A percentile compares a stretch with the other conserved stretches of the same genome.
phyloP scores from a whole-genome alignment of 2,888 invertebrate species.

The Danaus chrysippus region DNA sequence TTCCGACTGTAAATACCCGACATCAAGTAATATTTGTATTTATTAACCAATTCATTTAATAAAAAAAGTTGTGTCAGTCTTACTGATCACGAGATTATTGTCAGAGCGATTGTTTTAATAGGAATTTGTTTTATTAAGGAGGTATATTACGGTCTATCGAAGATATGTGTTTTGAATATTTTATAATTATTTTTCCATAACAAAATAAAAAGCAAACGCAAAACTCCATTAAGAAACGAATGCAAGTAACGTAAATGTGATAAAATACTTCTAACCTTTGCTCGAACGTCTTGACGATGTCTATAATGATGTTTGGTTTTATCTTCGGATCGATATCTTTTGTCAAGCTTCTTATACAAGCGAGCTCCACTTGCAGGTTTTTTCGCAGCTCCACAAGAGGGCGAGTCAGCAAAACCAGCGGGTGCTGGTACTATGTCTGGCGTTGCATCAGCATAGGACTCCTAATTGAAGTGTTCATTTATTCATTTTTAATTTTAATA shows the following conservation, averaged over 20 bases:
- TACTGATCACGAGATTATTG: too few relatives aligned
- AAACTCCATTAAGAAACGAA: too few relatives aligned
- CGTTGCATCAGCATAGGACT: slow-evolving; percentile 73
- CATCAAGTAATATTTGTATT: too few relatives aligned
- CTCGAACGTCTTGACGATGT: slow-evolving; percentile 85
- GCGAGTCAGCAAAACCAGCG: slow-evolving; percentile 93
- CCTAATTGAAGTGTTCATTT: slow-evolving; percentile 43
- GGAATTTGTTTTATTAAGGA: too few relatives aligned
- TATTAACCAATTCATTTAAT: too few relatives aligned
- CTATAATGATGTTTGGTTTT: slow-evolving; percentile 82
- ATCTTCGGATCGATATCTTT: slow-evolving; percentile 89
- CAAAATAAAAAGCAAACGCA: too few relatives aligned
- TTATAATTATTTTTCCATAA: too few relatives aligned
- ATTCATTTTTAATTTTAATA: too few relatives aligned
- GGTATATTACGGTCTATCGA: too few relatives aligned
- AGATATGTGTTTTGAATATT: too few relatives aligned
- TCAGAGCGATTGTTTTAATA: too few relatives aligned
- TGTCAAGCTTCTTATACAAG: slow-evolving; percentile 88
- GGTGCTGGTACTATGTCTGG: slow-evolving; percentile 92
- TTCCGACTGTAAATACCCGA: slow-evolving; percentile 76
- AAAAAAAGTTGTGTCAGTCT: too few relatives aligned
- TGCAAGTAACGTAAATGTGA: background rate
- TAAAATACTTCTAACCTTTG: slow-evolving; percentile 78
- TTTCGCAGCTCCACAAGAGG: slow-evolving; percentile 68
- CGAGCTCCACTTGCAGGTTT: slow-evolving; percentile 72